Conservation (phyloP, 2,113 vertebrate genomes). For the Gadus chalcogrammus region DNA sequence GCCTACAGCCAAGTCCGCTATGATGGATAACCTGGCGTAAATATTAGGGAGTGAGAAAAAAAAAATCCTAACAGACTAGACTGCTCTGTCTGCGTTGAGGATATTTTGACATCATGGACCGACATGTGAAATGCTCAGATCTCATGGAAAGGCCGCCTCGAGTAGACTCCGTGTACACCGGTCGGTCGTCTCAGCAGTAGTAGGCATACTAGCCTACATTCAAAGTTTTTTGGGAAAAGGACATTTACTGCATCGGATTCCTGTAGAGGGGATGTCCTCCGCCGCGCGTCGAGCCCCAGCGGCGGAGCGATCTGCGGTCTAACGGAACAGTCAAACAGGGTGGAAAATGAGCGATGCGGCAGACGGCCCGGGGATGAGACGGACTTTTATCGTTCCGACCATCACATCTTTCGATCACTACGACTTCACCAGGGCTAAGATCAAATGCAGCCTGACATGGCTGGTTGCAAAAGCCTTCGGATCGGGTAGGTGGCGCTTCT, state of each 20-base stretch:
- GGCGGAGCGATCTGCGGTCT: slow-evolving; percentile 45
- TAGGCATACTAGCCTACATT: background rate
- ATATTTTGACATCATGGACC: background rate
- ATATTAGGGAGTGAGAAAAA: slow-evolving; percentile 61
- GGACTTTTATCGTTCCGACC: slow-evolving; percentile 92
- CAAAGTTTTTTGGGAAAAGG: slow-evolving; percentile 26
- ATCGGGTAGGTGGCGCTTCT: slow-evolving; percentile 83
- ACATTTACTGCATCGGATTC: slow-evolving; percentile 60
- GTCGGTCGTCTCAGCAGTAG: background rate
- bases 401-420: slow-evolving; percentile 96
- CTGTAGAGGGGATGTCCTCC: slow-evolving; percentile 63
- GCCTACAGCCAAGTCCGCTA: slow-evolving; percentile 28
- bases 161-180: background rate
- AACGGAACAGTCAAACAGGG: slow-evolving; percentile 14
- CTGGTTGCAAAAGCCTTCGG: slow-evolving; percentile 97
- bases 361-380: slow-evolving; percentile 75
- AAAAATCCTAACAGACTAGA: slow-evolving; percentile 41
- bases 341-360: slow-evolving; percentile 85
- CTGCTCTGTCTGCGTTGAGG: slow-evolving; percentile 22
- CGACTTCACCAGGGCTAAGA: slow-evolving; percentile 92
- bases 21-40: slow-evolving; percentile 36
- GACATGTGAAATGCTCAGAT: background rate
- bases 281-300: slow-evolving; percentile 52
- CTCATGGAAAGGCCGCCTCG: too few relatives aligned
- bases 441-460: slow-evolving; percentile 95